Evolutionary conservation across 2,888 invertebrate genomes (phyloP).

Genomic region (Allolobophora icterica): DNA sequence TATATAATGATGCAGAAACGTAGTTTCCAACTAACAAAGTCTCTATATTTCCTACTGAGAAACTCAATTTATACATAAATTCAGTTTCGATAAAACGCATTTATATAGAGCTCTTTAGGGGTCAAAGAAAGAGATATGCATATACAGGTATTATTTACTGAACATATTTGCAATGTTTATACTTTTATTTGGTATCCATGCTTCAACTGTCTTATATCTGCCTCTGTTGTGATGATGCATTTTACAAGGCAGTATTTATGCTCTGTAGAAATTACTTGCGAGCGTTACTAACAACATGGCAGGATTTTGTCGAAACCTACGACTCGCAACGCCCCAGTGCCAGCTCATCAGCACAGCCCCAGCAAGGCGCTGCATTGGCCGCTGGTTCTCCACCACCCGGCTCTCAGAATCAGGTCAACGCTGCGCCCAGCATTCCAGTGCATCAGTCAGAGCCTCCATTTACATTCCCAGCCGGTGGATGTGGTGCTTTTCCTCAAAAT

Average conservation of each 20-base stretch:
- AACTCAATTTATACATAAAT: too few relatives aligned
- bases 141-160: too few relatives aligned
- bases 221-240: background rate
- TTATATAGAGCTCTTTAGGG: too few relatives aligned
- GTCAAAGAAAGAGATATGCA: too few relatives aligned
- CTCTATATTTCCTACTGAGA: too few relatives aligned
- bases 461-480: too few relatives aligned
- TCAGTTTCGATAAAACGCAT: too few relatives aligned
- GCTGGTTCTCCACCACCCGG: background rate
- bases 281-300: background rate
- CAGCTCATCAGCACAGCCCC: background rate
- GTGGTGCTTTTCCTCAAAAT: background rate
- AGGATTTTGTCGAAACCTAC: background rate
- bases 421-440: background rate
- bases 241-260: background rate
- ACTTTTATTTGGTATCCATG: background rate
- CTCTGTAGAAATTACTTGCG: background rate
- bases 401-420: background rate
- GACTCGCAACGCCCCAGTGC: background rate
- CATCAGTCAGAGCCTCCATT: too few relatives aligned
- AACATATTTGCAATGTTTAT: too few relatives aligned
- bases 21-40: too few relatives aligned
- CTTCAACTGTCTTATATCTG: background rate
- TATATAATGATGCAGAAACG: too few relatives aligned
- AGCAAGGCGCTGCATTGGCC: background rate